A percentile compares a stretch with the other conserved stretches of the same genome.
Evolutionary conservation across 2,113 vertebrate species (phyloP).

Genomic region (Oreochromis aureus): DNA sequence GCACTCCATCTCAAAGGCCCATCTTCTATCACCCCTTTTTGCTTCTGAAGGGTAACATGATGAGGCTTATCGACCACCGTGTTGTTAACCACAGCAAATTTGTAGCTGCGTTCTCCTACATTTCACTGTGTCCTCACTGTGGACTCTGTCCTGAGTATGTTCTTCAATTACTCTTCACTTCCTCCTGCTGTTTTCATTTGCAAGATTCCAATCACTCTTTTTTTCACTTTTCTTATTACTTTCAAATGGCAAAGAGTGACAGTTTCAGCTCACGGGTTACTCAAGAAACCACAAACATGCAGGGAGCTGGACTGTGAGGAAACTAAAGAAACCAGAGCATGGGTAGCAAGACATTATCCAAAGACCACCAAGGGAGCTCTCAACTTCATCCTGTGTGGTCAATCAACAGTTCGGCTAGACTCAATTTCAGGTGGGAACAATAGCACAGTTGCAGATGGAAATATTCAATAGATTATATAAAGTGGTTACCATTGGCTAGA

Average conservation of each 20-base stretch:
- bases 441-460: background rate
- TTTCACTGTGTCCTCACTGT: conserved; percentile 15
- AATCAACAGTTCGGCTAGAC: background rate
- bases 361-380: background rate
- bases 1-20: conserved; percentile 18
- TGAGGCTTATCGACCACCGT: conserved; percentile 54
- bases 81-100: conserved; percentile 65
- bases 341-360: background rate
- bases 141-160: background rate
- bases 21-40: conserved; percentile 48
- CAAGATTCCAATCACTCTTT: background rate
- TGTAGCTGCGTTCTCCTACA: conserved; percentile 39
- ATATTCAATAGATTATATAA: conserved; percentile 36
- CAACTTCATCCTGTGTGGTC: background rate
- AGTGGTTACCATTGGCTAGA: background rate
- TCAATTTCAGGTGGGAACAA: conserved; percentile 18
- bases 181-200: background rate
- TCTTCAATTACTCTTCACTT: conserved; percentile 25
- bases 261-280: background rate
- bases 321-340: background rate
- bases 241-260: background rate
- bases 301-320: background rate
- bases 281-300: background rate
- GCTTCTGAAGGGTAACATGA: conserved; percentile 64
- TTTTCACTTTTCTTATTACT: background rate